Base-by-base conservation (phyloP, 2,113 vertebrate species). In the Takifugu bimaculatus region DNA sequence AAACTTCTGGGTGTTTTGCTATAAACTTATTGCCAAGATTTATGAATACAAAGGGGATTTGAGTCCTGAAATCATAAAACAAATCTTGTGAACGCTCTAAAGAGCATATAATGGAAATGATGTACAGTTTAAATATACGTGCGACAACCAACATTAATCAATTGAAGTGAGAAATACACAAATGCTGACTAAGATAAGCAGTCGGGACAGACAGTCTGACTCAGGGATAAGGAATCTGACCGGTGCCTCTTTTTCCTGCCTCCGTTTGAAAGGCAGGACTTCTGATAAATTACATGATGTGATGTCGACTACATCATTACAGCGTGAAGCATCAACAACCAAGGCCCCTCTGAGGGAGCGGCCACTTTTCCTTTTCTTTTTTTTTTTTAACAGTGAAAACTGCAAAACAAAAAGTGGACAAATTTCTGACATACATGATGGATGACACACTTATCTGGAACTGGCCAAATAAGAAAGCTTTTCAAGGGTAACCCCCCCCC, bases 231-330 rank as follows among this genome's bases (percentile, higher is more conserved):
- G 49, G 49, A 71, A 52, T n/a, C 3, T 52, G 32, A 54, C 64
- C 1, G 29, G 14, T 50, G 42, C 53, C 70, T 70, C 39, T 65
- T 29, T 59, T 47, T 62, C 12, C 67, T 63, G 54, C 53, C 57
- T 75, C 65, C 68, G 63, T 50, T 60, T 48, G 53, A 50, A 73
- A 53, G 68, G 54, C 52, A 73, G 61, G 48, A 50, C n/a, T 26
- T 77, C 73, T 27, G 72, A 71, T 70, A 64, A 53, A 61, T 47
- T 55, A 75, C 14, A 57, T 53, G 54, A 28, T 61, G 43, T 57
- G 54, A 28, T 61, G 43, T 57, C 49, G 55, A 50, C 59, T 60
- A 27, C 47, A 61, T 60, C 20, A 56, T 45, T 54, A 55, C 27
- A 67, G 55, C 47, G 48, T 4, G 14, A 60, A 56, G 66, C 20